These are phyloP conservation scores for Axis porcinus DNA, from an alignment of 2,113 vertebrate species.

Conservation along the genomic window DNA sequence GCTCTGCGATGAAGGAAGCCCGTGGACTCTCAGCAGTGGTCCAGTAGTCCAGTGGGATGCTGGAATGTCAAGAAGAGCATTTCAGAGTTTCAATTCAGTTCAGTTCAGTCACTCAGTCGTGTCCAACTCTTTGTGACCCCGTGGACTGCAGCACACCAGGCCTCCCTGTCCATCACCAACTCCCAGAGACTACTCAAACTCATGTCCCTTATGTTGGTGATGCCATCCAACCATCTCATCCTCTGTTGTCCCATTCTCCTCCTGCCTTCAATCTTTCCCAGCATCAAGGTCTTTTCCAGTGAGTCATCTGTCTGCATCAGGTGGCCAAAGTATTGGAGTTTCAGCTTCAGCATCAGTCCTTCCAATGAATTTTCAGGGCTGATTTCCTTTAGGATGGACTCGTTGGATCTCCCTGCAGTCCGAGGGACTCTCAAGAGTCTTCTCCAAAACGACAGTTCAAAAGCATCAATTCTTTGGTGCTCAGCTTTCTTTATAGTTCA, in stretches of 20 bases:
- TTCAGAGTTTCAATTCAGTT: neutral
- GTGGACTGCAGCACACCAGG: neutral
- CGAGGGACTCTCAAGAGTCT: neutral
- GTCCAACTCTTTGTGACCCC: neutral
- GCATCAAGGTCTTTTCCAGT: neutral
- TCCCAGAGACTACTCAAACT: neutral
- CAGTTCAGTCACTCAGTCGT: neutral
- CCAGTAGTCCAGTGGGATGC: neutral
- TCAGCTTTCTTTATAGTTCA: neutral
- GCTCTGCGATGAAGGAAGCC: neutral
- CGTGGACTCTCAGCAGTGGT: fast-evolving
- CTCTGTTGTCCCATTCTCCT: neutral
- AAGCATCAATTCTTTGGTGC: neutral
- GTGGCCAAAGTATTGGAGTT: neutral
- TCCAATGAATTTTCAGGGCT: neutral
- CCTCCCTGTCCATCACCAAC: neutral
- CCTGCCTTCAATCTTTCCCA: neutral
- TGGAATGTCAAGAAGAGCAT: neutral
- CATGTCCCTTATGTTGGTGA: neutral
- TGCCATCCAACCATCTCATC: neutral
- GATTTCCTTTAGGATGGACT: neutral
- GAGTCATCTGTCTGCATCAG: neutral
- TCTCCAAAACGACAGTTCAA: neutral
- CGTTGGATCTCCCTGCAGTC: neutral
- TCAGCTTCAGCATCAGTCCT: neutral